Percentiles rank a stretch among this genome's conserved stretches.
These are phyloP conservation scores for Podarcis raffonei DNA, from an alignment of 2,113 vertebrate genomes.

Conservation along the genomic window DNA sequence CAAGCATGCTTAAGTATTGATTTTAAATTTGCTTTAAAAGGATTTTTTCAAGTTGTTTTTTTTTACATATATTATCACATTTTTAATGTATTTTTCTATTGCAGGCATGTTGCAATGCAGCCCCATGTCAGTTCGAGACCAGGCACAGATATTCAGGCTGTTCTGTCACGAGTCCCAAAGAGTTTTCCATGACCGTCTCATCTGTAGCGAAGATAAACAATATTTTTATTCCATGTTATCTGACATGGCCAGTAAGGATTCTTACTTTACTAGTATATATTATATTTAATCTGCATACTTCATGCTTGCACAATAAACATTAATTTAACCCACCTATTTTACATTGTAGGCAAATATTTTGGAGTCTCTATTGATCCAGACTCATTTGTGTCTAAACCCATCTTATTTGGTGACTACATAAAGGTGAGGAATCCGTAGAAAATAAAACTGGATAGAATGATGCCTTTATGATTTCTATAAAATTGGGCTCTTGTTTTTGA, in stretches of 20 bases:
- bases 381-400: conserved; percentile 79
- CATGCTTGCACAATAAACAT: neutral
- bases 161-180: conserved; percentile 87
- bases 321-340: conserved; percentile 27
- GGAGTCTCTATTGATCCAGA: conserved; percentile 76
- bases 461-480: neutral
- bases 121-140: conserved; percentile 76
- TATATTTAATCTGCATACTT: neutral
- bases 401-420: conserved; percentile 88
- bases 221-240: conserved; percentile 85
- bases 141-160: conserved; percentile 84
- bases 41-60: neutral
- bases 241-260: conserved; percentile 84
- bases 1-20: neutral
- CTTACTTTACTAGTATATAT: conserved; percentile 11
- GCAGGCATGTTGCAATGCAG: conserved; percentile 84
- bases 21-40: neutral
- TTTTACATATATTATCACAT: neutral
- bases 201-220: conserved; percentile 83
- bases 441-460: neutral
- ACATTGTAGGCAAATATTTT: conserved; percentile 82
- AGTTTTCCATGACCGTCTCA: conserved; percentile 86
- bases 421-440: conserved; percentile 70
- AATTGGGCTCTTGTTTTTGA: neutral
- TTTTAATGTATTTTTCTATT: neutral